Base-by-base conservation (phyloP, 1,140 invertebrate species). In the Epicauta chinensis region DNA sequence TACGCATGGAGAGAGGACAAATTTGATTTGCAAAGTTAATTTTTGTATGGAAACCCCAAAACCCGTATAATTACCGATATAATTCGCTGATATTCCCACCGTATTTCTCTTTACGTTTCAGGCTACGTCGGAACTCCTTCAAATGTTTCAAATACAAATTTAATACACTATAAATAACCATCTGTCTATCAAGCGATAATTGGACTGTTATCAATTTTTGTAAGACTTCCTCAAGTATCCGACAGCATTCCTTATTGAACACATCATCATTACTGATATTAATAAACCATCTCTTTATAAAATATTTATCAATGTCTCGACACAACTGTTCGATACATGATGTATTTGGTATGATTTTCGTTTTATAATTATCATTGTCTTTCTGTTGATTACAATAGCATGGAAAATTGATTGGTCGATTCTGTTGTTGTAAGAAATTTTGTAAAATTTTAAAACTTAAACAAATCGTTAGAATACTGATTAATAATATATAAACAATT, bases 111-210 rank as follows among this genome's bases (percentile, higher is more conserved):
- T 73, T 73, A 16, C 72, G 63, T 62, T 77, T 78, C 12, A 73
- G 42, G 38, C 75, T 73, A 64, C 73, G 74, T 41, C 70, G 71
- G 53, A 76, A 80, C 49, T 80, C 77, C 49, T 78, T 79, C 15
- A 77, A 65, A 59, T 80, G 78, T 29, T 67, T 74, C 6, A 75
- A 63, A 15, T 76, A 58, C 15, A 80, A 70, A 29, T 72, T 71
- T 16, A 74, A 65, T 15, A 72, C 59, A 14, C 76, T 73, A 53
- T 67, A 58, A 34, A 65, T 2, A 6, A 70, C 16, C 30, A 53
- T 58, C 16, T 59, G 57, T 39, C 55, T 58, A 52, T 68, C 60
- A 15, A 68, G 39, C 36, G 54, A 44, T 2, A 59, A 36, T 16
- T 58, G 31, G 10, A 65, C 59, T 45, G 69, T 59, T 4, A 61